phyloP scores from a whole-genome alignment of 2,113 vertebrate species.

The Salvelinus namaycush region DNA sequence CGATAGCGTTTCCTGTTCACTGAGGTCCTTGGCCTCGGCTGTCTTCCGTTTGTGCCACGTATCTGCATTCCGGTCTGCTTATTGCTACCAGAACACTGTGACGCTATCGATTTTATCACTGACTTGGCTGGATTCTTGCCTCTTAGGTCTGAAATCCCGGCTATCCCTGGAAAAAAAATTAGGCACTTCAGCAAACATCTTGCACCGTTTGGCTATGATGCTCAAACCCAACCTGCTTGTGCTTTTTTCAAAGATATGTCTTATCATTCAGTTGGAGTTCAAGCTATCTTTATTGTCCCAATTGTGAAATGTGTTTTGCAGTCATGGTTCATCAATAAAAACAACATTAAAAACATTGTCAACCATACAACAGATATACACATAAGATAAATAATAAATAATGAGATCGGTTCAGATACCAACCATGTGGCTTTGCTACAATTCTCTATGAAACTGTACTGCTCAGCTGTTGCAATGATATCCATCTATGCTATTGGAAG shows the following conservation, averaged over 20 bases:
- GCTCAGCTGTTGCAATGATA: background rate
- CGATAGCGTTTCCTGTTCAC: constrained; percentile 12
- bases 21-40: constrained; percentile 4
- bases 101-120: constrained; percentile 40
- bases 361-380: too few relatives aligned
- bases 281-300: too few relatives aligned
- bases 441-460: background rate
- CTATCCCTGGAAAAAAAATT: constrained; percentile 34
- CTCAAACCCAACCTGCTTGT: too few relatives aligned
- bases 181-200: constrained; percentile 41
- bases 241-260: too few relatives aligned
- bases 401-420: background rate
- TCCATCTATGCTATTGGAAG: background rate
- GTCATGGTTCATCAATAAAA: too few relatives aligned
- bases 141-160: constrained; percentile 39
- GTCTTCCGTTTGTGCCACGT: constrained; percentile 15
- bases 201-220: constrained; percentile 5
- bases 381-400: too few relatives aligned
- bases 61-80: constrained; percentile 45
- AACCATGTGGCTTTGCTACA: background rate
- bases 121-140: constrained; percentile 32
- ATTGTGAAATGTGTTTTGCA: too few relatives aligned
- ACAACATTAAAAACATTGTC: too few relatives aligned
- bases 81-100: constrained; percentile 46
- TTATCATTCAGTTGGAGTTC: too few relatives aligned